Base-by-base conservation (phyloP, 2,113 vertebrate genomes). In the Cynocephalus volans region DNA sequence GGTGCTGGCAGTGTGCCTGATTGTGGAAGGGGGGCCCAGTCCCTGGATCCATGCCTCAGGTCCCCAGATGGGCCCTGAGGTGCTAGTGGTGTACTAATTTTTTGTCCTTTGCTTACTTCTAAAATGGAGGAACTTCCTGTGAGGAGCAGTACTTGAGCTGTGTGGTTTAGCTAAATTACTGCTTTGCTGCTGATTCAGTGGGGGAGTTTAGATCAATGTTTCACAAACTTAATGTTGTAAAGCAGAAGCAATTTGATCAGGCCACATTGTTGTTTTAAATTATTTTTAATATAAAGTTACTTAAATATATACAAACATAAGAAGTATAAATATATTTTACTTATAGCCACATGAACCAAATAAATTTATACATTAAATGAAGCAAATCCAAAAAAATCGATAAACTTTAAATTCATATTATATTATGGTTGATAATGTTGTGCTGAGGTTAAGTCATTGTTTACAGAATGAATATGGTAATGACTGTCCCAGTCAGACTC, bases 191-290 rank as follows among this genome's bases (percentile, higher is more conserved):
- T 41, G 41, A 41, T 41, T 33, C 72, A 79, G 15, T 52, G 2
- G 28, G 5, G 31, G 1, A 69, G 19, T 90, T 95, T 45, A 69
- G 33, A n/a, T 52, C 21, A 82, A 50, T 75, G 28, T 64, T 90
- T 90, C 60, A 87, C 31, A 70, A 70, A 82, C 24, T 21, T 62
- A 72, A 31, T 52, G 6, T 91, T 76, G 82, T 93, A 88, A 90
- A 77, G 24, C 19, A 65, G 0, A 64, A 91, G 6, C 28, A 83
- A 45, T 76, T 65, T 4, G 1, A 50, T 82, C 31, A 64, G 2
- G 65, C 19, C 2, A 5, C 45, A 87, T 28, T 50, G 7, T 67
- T 56, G 11, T 48, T 77, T 90, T 77, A 52, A 73, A 56, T 48
- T 93, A 56, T 82, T 56, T 85, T 77, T 7, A 87, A n/a, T 80